These are phyloP conservation scores for Julus scandinavius DNA, from an alignment of 2,888 invertebrate species.

Conservation along the genomic window DNA sequence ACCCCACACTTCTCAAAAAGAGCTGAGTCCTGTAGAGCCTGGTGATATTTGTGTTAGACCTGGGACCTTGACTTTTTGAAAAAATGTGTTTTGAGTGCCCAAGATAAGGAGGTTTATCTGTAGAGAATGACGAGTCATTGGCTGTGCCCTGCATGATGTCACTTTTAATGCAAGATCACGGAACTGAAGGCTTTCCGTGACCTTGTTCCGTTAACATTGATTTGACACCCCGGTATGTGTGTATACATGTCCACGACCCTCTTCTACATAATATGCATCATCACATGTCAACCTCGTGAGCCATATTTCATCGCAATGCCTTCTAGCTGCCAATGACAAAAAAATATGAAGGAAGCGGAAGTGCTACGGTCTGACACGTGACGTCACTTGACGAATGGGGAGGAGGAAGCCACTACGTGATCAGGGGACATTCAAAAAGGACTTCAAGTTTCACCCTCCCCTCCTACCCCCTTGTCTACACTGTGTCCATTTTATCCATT, in stretches of 20 bases:
- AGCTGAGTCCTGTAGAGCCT: too few species aligned
- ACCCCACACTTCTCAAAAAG: too few species aligned
- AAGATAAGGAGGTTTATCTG: not conserved
- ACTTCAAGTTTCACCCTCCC: too few species aligned
- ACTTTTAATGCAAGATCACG: constrained; percentile 40
- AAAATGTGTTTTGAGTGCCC: constrained; percentile 18
- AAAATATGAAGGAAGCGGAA: constrained; percentile 26
- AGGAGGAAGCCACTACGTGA: not conserved
- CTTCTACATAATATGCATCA: constrained; percentile 43
- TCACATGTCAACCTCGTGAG: constrained; percentile 40
- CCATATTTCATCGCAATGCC: constrained; percentile 44
- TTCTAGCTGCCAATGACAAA: constrained; percentile 13
- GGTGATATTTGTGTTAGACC: not conserved
- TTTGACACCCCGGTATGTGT: constrained; percentile 45
- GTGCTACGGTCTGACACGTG: constrained; percentile 30
- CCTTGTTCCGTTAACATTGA: constrained; percentile 44
- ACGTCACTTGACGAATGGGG: constrained; percentile 19
- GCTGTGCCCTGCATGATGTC: constrained; percentile 36
- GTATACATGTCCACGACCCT: constrained; percentile 37
- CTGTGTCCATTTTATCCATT: too few species aligned
- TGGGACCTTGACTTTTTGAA: not conserved
- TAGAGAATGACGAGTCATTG: constrained; percentile 43
- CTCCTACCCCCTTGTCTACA: too few species aligned
- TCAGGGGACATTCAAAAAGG: too few species aligned
- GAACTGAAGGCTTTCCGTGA: constrained; percentile 38